phyloP scores from a whole-genome alignment of 1,140 invertebrate species.

The Mercenaria mercenaria region DNA sequence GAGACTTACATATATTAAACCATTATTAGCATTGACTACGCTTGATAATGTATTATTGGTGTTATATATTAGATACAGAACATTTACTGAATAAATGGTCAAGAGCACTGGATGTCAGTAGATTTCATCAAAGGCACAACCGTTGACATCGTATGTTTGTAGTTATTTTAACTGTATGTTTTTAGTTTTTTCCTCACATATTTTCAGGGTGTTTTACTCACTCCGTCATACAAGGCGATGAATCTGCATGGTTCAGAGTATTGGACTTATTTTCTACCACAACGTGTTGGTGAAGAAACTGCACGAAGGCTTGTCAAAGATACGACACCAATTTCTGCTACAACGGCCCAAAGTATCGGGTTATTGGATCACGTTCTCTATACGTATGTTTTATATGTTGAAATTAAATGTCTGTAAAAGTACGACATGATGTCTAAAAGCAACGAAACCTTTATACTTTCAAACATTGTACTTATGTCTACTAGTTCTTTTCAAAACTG shows the following conservation, averaged over 20 bases:
- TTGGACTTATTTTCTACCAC: constrained; percentile 45
- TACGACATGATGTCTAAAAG: neutral
- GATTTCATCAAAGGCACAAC: too few relatives aligned
- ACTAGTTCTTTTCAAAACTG: neutral
- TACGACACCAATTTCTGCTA: neutral
- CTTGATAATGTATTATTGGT: too few relatives aligned
- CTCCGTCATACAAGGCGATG: constrained; percentile 55
- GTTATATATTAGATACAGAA: too few relatives aligned
- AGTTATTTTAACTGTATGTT: too few relatives aligned
- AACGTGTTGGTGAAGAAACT: neutral
- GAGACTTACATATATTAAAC: too few relatives aligned
- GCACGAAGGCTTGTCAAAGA: neutral
- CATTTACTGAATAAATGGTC: too few relatives aligned
- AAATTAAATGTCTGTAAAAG: neutral
- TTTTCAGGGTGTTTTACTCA: constrained; percentile 53
- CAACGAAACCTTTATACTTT: neutral
- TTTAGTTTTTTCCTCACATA: neutral
- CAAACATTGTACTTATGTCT: neutral
- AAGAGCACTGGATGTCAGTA: too few relatives aligned
- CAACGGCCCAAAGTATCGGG: neutral
- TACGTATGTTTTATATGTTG: neutral
- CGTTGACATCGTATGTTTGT: too few relatives aligned
- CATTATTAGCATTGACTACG: too few relatives aligned
- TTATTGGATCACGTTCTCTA: constrained; percentile 23
- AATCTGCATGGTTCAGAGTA: constrained; percentile 50